Conservation (phyloP, 2,797 vertebrate genomes). For the Heterohyrax brucei region DNA sequence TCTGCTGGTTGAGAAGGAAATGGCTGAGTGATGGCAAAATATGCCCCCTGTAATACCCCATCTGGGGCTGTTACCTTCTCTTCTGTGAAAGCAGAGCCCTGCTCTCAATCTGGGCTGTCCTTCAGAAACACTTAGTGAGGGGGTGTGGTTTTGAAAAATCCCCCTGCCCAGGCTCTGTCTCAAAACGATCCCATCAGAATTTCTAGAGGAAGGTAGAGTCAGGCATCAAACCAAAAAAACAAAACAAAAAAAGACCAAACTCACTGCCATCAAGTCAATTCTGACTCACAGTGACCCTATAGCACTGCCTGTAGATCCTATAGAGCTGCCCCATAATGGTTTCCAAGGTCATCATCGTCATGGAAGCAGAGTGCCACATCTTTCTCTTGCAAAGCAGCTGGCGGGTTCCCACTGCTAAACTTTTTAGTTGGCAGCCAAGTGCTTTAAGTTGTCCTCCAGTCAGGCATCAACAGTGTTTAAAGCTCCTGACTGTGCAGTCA, state of each 20-base stretch:
- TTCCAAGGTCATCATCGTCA: no score
- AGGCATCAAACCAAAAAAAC: background rate
- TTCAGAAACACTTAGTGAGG: background rate
- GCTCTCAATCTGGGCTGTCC: background rate
- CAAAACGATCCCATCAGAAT: slow-evolving; percentile 16
- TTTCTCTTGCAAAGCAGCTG: no score
- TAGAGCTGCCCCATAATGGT: no score
- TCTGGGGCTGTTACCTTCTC: slow-evolving; percentile 79
- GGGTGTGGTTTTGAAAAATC: background rate
- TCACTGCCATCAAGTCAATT: no score
- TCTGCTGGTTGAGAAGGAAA: slow-evolving; percentile 76
- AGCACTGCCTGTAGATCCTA: no score
- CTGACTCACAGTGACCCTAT: no score
- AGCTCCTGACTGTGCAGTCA: background rate
- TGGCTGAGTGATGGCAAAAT: slow-evolving; percentile 81
- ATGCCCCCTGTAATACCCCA: slow-evolving; percentile 81
- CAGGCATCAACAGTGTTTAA: background rate
- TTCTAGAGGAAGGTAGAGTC: background rate
- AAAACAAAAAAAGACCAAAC: no score
- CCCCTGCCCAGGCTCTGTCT: background rate
- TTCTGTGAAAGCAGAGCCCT: slow-evolving; percentile 2
- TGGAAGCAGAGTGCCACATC: no score
- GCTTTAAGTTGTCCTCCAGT: background rate
- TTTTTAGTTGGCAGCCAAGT: no score
- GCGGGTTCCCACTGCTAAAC: no score